A percentile compares a stretch with the other conserved stretches of the same genome.
Evolutionary conservation across 2,113 vertebrate species (phyloP).

Genomic region (Myodes glareolus): DNA sequence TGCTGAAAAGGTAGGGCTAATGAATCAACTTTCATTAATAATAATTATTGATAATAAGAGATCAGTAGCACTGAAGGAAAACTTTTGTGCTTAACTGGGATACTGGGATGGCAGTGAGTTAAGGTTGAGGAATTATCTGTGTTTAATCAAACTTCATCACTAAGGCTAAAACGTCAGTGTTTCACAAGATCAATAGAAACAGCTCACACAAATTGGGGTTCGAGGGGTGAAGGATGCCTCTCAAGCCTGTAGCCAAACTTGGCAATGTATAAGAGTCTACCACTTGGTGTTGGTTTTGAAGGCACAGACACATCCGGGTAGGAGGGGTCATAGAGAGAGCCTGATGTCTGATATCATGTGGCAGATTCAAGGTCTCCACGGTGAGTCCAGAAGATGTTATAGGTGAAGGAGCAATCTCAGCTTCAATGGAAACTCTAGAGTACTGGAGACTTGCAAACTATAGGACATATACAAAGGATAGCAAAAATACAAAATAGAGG

Average conservation of each 20-base stretch:
- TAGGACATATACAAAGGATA: not conserved
- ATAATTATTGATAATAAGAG: not conserved
- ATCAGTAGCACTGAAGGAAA: not conserved
- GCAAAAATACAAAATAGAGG: not conserved
- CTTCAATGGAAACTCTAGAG: not conserved
- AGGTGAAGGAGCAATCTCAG: not conserved
- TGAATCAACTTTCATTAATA: not conserved
- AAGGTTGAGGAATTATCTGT: not conserved
- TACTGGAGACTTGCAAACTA: not conserved
- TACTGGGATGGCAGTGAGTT: not conserved
- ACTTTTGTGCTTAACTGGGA: not conserved
- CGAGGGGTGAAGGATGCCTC: not conserved
- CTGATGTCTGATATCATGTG: not conserved
- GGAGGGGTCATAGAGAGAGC: not conserved
- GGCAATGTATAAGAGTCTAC: not conserved
- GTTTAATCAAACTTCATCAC: not conserved
- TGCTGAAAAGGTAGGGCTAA: not conserved
- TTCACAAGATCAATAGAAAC: not conserved
- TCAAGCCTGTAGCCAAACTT: not conserved
- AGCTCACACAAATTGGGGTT: no score
- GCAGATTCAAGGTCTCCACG: not conserved
- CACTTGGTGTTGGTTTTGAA: not conserved
- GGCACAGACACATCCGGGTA: not conserved
- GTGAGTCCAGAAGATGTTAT: not conserved
- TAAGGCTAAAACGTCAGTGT: not conserved